Percentiles rank a stretch among this genome's conserved stretches.
phyloP scores from a whole-genome alignment of 2,113 vertebrate genomes.

The Canis aureus region DNA sequence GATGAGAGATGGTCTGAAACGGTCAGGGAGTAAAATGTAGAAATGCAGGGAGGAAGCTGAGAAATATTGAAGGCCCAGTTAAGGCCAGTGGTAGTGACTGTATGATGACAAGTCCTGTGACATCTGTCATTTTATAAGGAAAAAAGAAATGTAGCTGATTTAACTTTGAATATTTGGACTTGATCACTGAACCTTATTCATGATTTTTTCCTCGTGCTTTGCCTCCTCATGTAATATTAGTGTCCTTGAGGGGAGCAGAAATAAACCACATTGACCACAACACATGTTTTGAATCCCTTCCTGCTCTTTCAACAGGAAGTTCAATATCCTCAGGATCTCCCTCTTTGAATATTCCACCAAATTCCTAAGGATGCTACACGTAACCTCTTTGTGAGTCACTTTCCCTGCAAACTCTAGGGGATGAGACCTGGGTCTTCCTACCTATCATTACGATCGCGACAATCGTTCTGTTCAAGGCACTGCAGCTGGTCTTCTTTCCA shows the following conservation, averaged over 20 bases:
- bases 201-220: neutral
- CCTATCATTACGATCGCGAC: neutral
- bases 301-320: neutral
- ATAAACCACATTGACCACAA: neutral
- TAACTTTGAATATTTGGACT: neutral
- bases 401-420: neutral
- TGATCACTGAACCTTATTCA: neutral
- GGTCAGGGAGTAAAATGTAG: neutral
- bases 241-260: neutral
- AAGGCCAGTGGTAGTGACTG: neutral
- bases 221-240: neutral
- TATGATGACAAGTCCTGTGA: neutral
- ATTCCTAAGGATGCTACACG: neutral
- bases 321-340: neutral
- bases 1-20: neutral
- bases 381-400: neutral
- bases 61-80: neutral
- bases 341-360: neutral
- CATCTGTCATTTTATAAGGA: neutral
- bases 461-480: neutral
- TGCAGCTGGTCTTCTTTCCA: neutral
- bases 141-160: neutral
- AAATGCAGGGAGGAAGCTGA: neutral
- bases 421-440: neutral
- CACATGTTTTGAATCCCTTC: neutral